Percentiles rank a stretch among this genome's conserved stretches.
phyloP scores from a whole-genome alignment of 1,140 invertebrate species.

The Zaprionus lachaisei region DNA sequence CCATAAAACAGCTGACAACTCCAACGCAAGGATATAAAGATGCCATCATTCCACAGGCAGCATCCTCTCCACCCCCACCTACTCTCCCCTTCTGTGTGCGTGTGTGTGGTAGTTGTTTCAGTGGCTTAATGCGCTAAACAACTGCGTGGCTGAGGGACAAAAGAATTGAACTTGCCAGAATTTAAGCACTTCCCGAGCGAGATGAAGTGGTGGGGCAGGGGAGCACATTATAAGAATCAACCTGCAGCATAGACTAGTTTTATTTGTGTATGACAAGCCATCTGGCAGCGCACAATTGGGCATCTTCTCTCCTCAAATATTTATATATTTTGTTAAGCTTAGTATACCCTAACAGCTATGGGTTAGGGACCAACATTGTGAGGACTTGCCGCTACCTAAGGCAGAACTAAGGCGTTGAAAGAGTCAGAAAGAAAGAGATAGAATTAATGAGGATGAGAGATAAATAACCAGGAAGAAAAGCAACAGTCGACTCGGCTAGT shows the following conservation, averaged over 20 bases:
- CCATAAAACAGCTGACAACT: constrained; percentile 79
- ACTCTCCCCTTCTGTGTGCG: not conserved
- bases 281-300: not conserved
- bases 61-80: not conserved
- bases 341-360: not conserved
- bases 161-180: constrained; percentile 50
- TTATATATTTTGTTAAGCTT: constrained; percentile 17
- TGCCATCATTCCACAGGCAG: constrained; percentile 40
- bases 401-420: too few species aligned
- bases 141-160: constrained; percentile 53
- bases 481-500: too few species aligned
- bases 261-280: constrained; percentile 8
- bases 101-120: constrained; percentile 55
- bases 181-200: constrained; percentile 50
- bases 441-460: too few species aligned
- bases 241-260: constrained; percentile 9
- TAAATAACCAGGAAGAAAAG: too few species aligned
- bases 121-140: constrained; percentile 78
- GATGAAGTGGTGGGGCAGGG: not conserved
- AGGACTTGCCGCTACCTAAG: too few species aligned
- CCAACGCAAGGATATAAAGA: constrained; percentile 51
- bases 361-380: not conserved
- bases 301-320: constrained; percentile 17
- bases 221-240: not conserved
- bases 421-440: too few species aligned